Percentiles rank a stretch among this genome's conserved stretches.
These are phyloP conservation scores for Margaritifera margaritifera DNA, from an alignment of 2,888 invertebrate species.

Conservation along the genomic window DNA sequence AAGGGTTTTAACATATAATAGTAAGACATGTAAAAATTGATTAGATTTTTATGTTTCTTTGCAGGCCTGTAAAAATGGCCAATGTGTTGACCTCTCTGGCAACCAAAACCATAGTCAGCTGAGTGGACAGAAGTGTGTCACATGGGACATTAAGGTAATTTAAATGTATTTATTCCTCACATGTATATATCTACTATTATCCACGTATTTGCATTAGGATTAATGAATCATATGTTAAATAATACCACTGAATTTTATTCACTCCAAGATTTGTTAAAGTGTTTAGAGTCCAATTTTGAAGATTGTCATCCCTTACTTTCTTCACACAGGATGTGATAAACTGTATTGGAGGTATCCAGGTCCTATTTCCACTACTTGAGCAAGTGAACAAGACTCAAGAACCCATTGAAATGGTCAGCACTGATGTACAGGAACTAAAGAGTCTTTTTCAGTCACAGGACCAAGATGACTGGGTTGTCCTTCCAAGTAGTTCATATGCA, in stretches of 20 bases:
- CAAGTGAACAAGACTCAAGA: constrained; percentile 61
- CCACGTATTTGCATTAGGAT: not conserved
- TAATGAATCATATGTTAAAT: not conserved
- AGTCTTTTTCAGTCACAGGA: constrained; percentile 22
- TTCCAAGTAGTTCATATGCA: constrained; percentile 75
- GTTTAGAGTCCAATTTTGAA: not conserved
- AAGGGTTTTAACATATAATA: no score
- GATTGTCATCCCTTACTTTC: not conserved
- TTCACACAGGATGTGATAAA: constrained; percentile 73
- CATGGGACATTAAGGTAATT: constrained; percentile 75
- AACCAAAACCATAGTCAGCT: constrained; percentile 74
- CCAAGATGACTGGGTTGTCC: constrained; percentile 76
- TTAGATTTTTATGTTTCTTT: constrained; percentile 2
- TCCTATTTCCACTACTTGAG: constrained; percentile 78
- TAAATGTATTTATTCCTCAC: not conserved
- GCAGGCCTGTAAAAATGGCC: constrained; percentile 74
- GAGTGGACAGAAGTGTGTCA: constrained; percentile 74
- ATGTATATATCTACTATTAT: not conserved
- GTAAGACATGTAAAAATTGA: not conserved
- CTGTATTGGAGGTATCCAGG: constrained; percentile 78
- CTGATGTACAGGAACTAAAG: constrained; percentile 16
- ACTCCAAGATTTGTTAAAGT: not conserved
- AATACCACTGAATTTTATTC: not conserved
- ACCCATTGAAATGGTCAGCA: constrained; percentile 21
- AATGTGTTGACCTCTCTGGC: constrained; percentile 76